Evolutionary conservation across 2,113 vertebrate genomes (phyloP).

Genomic region (Rhombomys opimus): DNA sequence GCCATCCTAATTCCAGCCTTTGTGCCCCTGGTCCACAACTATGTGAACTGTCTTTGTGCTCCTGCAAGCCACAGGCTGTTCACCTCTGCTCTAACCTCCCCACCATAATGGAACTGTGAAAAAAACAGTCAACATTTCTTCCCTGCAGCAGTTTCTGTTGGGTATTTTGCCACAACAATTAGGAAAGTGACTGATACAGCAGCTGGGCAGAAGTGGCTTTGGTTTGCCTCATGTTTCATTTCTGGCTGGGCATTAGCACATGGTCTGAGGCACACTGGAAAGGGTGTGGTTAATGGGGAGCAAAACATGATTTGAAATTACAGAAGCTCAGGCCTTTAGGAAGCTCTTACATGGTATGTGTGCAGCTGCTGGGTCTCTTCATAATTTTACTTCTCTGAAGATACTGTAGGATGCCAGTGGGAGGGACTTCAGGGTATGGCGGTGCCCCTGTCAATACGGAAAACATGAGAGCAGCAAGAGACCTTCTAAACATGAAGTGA

Average conservation of each 20-base stretch:
- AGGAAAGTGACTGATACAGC: neutral
- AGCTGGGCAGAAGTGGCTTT: neutral
- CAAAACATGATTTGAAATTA: constrained; percentile 20
- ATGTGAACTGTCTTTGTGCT: neutral
- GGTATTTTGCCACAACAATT: neutral
- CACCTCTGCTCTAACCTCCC: neutral
- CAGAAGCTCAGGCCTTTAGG: neutral
- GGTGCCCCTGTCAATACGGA: constrained; percentile 89
- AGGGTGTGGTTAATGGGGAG: neutral
- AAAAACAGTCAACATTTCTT: neutral
- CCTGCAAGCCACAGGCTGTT: neutral
- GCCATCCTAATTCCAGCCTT: neutral
- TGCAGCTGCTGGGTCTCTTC: constrained; percentile 92
- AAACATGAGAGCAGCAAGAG: constrained; percentile 30
- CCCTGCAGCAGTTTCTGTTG: neutral
- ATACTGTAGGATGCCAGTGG: constrained; percentile 91
- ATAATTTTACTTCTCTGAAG: constrained; percentile 92
- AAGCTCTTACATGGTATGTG: constrained; percentile 89
- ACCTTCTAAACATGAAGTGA: constrained; percentile 19
- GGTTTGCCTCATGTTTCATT: neutral
- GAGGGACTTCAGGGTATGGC: constrained; percentile 92
- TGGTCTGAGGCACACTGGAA: neutral
- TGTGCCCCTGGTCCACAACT: neutral
- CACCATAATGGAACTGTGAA: neutral
- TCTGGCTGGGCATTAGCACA: neutral